These are phyloP conservation scores for Cirrhinus molitorella DNA, from an alignment of 2,797 vertebrate genomes.

Conservation along the genomic window DNA sequence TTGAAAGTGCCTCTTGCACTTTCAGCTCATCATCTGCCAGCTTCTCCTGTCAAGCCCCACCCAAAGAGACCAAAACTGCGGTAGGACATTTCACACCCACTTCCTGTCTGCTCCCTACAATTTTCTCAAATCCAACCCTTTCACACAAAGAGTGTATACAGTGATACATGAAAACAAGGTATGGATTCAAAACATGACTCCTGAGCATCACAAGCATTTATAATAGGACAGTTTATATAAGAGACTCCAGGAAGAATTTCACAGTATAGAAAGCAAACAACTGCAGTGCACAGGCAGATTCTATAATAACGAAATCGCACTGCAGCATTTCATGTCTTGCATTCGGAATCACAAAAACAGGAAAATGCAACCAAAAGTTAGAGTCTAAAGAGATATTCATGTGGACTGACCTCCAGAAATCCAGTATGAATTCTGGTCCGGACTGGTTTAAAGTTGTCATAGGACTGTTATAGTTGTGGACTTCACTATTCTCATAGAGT, in stretches of 20 bases:
- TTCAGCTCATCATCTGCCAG: background rate
- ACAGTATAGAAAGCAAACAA: constrained; percentile 18
- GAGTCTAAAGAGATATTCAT: background rate
- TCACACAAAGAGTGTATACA: background rate
- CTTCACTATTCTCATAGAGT: background rate
- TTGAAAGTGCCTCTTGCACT: background rate
- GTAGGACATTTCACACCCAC: background rate
- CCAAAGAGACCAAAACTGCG: background rate
- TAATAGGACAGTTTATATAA: background rate
- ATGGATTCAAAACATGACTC: background rate
- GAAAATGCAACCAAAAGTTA: background rate
- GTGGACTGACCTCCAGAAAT: background rate
- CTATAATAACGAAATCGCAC: constrained; percentile 4
- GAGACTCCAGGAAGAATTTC: constrained; percentile 18
- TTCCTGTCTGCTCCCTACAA: constrained; percentile 8
- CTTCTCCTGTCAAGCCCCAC: background rate
- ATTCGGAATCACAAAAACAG: background rate
- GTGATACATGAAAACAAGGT: background rate
- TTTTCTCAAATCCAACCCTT: constrained; percentile 11
- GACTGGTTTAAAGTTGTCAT: background rate
- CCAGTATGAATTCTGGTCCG: background rate
- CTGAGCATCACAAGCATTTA: background rate
- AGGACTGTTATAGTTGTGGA: background rate
- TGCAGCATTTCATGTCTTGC: background rate
- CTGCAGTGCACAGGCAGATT: constrained; percentile 4